These are phyloP conservation scores for Cantharis lateralis DNA, from an alignment of 2,888 invertebrate genomes.

Conservation along the genomic window DNA sequence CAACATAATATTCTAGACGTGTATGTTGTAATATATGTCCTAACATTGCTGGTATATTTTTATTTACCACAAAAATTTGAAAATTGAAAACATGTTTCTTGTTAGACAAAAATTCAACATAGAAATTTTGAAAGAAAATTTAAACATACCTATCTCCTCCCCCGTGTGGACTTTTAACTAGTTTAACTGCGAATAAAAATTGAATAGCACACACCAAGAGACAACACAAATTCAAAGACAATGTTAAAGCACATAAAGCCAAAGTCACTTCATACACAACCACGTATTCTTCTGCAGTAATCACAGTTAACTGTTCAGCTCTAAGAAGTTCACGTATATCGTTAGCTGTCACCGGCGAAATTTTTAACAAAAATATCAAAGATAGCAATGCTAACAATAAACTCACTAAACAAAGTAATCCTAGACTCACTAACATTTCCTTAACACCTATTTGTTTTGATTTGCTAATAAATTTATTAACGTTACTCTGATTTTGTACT, in stretches of 20 bases:
- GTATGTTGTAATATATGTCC: no score
- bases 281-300: slow-evolving; percentile 78
- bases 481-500: slow-evolving; percentile 47
- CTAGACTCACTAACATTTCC: slow-evolving; percentile 84
- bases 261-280: slow-evolving; percentile 91
- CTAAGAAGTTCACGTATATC: slow-evolving; percentile 61
- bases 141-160: slow-evolving; percentile 66
- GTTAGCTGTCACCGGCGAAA: slow-evolving; percentile 72
- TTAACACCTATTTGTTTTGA: slow-evolving; percentile 66
- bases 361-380: slow-evolving; percentile 82
- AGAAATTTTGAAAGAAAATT: background rate
- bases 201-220: slow-evolving; percentile 92
- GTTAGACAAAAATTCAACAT: background rate
- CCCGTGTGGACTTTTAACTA: slow-evolving; percentile 84
- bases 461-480: slow-evolving; percentile 52
- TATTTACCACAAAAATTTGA: background rate
- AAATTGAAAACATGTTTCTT: background rate
- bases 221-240: slow-evolving; percentile 88
- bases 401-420: slow-evolving; percentile 83
- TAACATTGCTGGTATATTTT: no score
- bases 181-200: slow-evolving; percentile 90
- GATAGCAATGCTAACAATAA: slow-evolving; percentile 82
- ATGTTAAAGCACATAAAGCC: slow-evolving; percentile 85
- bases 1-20: no score
- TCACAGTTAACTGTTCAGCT: slow-evolving; percentile 61